Evolutionary conservation across 1,140 invertebrate genomes (phyloP), one percentile per base, ranked within the genome.

Genomic region (Drosophila funebris): DNA sequence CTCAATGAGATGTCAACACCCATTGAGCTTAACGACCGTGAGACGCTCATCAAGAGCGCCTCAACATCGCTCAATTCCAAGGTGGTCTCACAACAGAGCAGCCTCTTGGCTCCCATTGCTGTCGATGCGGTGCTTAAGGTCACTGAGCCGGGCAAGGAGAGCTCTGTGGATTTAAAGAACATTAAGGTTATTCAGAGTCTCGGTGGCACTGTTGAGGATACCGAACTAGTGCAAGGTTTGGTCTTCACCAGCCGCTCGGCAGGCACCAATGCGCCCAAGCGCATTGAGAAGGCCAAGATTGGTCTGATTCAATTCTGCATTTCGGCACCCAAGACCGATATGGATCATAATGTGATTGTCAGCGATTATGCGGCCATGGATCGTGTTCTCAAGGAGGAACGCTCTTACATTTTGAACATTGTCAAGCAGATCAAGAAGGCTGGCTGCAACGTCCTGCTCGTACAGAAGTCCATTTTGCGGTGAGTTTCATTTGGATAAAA

Each of bases 321-420:
- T 92, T 99, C 99, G 39, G 98, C 99, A 61, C 99, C 99, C 6
- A 99, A 99, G 93, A 99, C 99, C 67, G 98, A 99, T 94, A 99
- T 99, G 98, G 99, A 99, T 91, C 98, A 99, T 93, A 97, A 96
- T 92, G 97, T 99, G 0, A 95, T 99, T 77, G 97, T 99, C 7
- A 98, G 98, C 0, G 99, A 99, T 92, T 99, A 99, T 91, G 95
- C 98, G 37, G 98, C 99, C 64, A 99, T 99, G 99, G 99, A 99
- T 93, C 94, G 99, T 64, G 97, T 99, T 0, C 91, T 99, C n/a
- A 96, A 98, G 91, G 99, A 99, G 93, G 99, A 99, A 92, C 95
- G 99, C 53, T 95, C 97, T 48, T 99, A 99, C 90, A 99, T 99
- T 82, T 93, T 99, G 16, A 99, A 99, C 82, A 99, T 99, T 90